Conservation (phyloP, 2,888 invertebrate species). For the Drosophila fulvimacula region DNA sequence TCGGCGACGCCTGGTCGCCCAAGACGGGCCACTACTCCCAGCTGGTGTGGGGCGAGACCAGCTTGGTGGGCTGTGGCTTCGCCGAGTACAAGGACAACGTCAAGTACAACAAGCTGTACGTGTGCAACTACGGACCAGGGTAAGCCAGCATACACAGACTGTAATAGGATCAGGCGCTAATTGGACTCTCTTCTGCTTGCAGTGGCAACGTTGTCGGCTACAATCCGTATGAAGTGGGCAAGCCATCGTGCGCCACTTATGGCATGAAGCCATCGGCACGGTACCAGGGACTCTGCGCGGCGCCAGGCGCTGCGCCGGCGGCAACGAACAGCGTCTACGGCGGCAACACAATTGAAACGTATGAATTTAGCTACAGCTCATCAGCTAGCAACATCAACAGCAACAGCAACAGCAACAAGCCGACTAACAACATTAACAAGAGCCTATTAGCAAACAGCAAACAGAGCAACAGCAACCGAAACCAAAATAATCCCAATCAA, state of each 20-base stretch:
- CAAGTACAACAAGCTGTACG: constrained; percentile 93
- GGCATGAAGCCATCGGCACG: constrained; percentile 90
- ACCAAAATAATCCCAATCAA: constrained; percentile 85
- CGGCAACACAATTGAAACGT: constrained; percentile 83
- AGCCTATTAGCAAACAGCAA: constrained; percentile 61
- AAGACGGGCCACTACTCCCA: constrained; percentile 94
- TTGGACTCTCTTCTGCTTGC: constrained; percentile 27
- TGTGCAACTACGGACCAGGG: constrained; percentile 94
- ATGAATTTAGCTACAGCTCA: constrained; percentile 79
- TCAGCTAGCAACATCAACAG: constrained; percentile 53
- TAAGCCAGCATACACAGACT: constrained; percentile 75
- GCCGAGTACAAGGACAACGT: constrained; percentile 91
- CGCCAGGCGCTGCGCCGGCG: constrained; percentile 44
- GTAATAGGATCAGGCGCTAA: not conserved
- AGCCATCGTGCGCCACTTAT: constrained; percentile 89
- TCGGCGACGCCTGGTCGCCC: constrained; percentile 88
- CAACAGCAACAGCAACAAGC: constrained; percentile 86
- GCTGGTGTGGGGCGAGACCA: constrained; percentile 95
- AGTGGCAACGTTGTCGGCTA: constrained; percentile 92
- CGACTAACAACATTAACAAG: constrained; percentile 86
- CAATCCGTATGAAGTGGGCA: constrained; percentile 91
- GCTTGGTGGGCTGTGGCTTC: constrained; percentile 94
- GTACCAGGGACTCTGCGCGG: constrained; percentile 90
- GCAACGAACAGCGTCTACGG: constrained; percentile 85
- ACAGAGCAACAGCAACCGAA: constrained; percentile 80